Conservation (phyloP, 2,797 vertebrate species). For the Mastacembelus armatus region DNA sequence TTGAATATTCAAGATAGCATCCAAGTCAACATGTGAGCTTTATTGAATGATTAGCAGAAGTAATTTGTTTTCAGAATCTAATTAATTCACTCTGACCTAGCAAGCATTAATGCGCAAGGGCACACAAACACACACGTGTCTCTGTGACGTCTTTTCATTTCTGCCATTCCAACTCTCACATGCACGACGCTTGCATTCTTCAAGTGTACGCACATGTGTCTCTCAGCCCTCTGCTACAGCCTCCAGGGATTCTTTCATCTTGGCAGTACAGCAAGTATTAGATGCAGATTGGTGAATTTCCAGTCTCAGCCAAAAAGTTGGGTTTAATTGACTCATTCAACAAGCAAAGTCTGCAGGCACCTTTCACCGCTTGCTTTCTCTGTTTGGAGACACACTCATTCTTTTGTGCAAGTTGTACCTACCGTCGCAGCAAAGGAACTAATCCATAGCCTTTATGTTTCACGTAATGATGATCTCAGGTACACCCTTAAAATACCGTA, state of each 20-base stretch:
- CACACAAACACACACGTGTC: constrained; percentile 19
- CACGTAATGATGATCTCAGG: constrained; percentile 8
- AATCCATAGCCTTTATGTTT: constrained; percentile 12
- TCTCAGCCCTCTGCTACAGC: constrained; percentile 35
- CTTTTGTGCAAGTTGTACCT: constrained; percentile 25
- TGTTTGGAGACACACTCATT: constrained; percentile 22
- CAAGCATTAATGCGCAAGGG: constrained; percentile 56
- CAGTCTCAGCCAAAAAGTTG: constrained; percentile 63
- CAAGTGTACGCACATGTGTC: constrained; percentile 39
- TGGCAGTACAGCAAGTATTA: constrained; percentile 56
- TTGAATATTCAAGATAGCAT: constrained; percentile 77
- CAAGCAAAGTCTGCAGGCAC: constrained; percentile 51
- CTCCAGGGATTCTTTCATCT: constrained; percentile 60
- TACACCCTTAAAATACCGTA: background rate
- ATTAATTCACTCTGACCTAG: constrained; percentile 79
- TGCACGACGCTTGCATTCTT: constrained; percentile 47
- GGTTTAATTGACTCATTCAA: constrained; percentile 67
- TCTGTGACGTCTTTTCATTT: constrained; percentile 12
- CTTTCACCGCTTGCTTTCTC: constrained; percentile 38
- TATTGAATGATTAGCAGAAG: constrained; percentile 80
- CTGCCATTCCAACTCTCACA: constrained; percentile 19
- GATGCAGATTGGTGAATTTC: constrained; percentile 66
- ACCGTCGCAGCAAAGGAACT: constrained; percentile 13
- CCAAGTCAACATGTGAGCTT: constrained; percentile 68
- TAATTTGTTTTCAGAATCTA: constrained; percentile 84